Base-by-base conservation (phyloP, 2,888 invertebrate genomes). In the Liposcelis brunnea region DNA sequence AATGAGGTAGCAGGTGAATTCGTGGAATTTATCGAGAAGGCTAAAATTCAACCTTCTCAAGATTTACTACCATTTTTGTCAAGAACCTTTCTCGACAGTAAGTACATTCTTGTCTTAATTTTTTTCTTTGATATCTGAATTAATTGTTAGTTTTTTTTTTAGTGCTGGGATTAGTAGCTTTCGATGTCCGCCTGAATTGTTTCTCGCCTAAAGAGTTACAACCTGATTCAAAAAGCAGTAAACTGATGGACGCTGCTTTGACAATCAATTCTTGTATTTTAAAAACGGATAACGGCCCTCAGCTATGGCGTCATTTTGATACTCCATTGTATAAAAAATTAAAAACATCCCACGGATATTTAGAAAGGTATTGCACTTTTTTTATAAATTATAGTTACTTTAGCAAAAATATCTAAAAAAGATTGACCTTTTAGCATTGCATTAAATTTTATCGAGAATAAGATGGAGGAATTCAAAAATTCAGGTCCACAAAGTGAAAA, bases 21-120 rank as follows among this genome's bases (percentile, higher is more conserved):
- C 60, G 56, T 83, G 0, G 56, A 66, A 26, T 65, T 62, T 21
- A 43, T 49, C 14, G 42, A 51, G 2, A 44, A 33, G n/a, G 2
- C 37, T 15, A 26, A 26, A 26, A 32, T 38, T 16, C n/a, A n/a
- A 3, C 3, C 2, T 2, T 15, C 61, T 32, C 59, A 67, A 2
- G 80, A 89, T 63, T 76, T 83, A 56, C 60, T 84, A 47, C 72
- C 74, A 1, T 72, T 77, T 57, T 59, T 87, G 15, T 75, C 77
- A 32, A 70, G 82, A 49, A 63, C 87, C 44, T 82, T 77, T 61
- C 69, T 89, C 48, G 86, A 90, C 72, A 66, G 89, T 86, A 69
- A 67, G 69, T 62, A 44, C 15, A 43, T 37, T 14, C 16, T 10
- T 26, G 31, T 40, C 12, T 19, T 6, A 3, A 19, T 21, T 21